Conservation (phyloP, 2,113 vertebrate species). For the Ivindomyrus marchei region DNA sequence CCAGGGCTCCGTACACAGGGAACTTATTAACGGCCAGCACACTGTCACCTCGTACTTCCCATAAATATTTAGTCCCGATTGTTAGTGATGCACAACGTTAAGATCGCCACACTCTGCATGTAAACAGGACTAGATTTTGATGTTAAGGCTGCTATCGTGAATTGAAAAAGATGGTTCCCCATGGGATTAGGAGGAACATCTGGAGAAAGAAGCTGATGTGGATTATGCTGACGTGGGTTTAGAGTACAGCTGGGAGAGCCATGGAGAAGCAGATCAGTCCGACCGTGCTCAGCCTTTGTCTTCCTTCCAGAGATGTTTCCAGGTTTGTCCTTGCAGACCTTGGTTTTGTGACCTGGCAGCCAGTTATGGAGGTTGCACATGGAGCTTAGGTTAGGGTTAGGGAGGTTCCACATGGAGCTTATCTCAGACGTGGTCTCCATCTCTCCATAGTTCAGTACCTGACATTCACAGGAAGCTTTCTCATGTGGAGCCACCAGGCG, state of each 20-base stretch:
- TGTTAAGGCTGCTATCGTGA: not conserved
- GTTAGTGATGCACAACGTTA: not conserved
- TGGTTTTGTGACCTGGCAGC: not conserved
- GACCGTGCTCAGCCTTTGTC: not conserved
- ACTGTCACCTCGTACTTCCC: slow-evolving; percentile 68
- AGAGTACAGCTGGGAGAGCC: not conserved
- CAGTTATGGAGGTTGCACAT: not conserved
- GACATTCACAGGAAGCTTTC: not conserved
- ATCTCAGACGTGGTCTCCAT: not conserved
- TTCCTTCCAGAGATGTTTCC: not conserved
- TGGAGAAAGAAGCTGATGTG: not conserved
- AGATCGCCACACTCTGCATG: not conserved
- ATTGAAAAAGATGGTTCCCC: not conserved
- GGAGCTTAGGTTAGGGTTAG: not conserved
- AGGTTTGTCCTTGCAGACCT: not conserved
- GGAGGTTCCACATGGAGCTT: not conserved
- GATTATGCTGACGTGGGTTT: not conserved
- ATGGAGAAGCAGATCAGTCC: not conserved
- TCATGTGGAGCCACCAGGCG: not conserved
- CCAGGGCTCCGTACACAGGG: slow-evolving; percentile 76
- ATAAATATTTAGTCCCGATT: slow-evolving; percentile 64
- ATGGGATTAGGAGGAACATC: not conserved
- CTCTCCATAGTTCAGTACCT: not conserved
- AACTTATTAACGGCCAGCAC: slow-evolving; percentile 76
- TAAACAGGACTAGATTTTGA: not conserved